Evolutionary conservation across 2,113 vertebrate species (phyloP).

Genomic region (Muntiacus muntjak): DNA sequence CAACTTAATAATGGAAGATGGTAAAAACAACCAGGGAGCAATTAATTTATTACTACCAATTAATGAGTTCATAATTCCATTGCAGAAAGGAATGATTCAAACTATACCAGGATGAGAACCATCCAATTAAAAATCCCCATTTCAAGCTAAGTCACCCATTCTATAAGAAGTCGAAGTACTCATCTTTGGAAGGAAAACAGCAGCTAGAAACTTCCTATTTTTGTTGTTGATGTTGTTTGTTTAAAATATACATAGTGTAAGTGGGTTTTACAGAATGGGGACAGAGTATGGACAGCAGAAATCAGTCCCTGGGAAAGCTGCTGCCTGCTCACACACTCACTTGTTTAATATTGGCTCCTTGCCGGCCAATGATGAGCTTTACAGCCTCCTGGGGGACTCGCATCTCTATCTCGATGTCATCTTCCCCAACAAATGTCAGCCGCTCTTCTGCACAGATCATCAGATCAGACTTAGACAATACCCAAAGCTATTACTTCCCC

Average conservation of each 20-base stretch:
- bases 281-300: not conserved
- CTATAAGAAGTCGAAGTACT: not conserved
- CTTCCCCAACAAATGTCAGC: slow-evolving; percentile 61
- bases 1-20: not conserved
- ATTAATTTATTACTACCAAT: slow-evolving; percentile 1
- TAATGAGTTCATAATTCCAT: not conserved
- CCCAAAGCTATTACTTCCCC: not conserved
- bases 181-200: not conserved
- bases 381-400: slow-evolving; percentile 62
- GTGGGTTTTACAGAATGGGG: not conserved
- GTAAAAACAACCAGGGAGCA: not conserved
- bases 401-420: slow-evolving; percentile 74
- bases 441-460: slow-evolving; percentile 67
- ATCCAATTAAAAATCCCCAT: not conserved
- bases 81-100: not conserved
- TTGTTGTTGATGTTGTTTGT: not conserved
- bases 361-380: slow-evolving; percentile 77
- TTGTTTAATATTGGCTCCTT: slow-evolving; percentile 76
- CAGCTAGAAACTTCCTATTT: not conserved
- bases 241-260: not conserved
- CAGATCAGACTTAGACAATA: not conserved
- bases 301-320: not conserved
- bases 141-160: slow-evolving; percentile 6
- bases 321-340: slow-evolving; percentile 18
- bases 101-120: not conserved